Evolutionary conservation across 2,113 vertebrate genomes (phyloP).

Genomic region (Myrmophylax atrothorax): DNA sequence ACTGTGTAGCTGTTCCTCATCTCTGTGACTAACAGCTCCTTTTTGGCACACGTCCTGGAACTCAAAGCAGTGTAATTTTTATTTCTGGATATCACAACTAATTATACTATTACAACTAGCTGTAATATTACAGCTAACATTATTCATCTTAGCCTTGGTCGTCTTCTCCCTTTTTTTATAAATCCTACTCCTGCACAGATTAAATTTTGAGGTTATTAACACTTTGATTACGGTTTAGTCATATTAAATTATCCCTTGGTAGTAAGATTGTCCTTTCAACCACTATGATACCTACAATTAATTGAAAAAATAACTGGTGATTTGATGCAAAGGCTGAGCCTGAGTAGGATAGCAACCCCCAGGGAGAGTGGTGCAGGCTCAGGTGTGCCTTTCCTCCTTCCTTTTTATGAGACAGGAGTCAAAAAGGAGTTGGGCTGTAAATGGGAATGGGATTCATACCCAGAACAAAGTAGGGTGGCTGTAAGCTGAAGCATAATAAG

Average conservation of each 20-base stretch:
- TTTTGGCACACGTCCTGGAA: constrained; percentile 30
- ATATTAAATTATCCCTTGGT: constrained; percentile 57
- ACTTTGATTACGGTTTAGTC: constrained; percentile 60
- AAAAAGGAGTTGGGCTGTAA: background rate
- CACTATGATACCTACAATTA: constrained; percentile 50
- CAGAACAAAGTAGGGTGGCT: background rate
- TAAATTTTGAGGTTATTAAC: constrained; percentile 62
- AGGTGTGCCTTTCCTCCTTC: background rate
- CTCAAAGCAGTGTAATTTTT: constrained; percentile 43
- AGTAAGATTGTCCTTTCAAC: constrained; percentile 37
- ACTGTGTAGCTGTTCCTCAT: background rate
- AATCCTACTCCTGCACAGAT: constrained; percentile 47
- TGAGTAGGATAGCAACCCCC: background rate
- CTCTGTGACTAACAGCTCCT: constrained; percentile 1
- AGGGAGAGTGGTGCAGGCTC: background rate
- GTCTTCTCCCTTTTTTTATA: constrained; percentile 52
- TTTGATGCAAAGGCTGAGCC: background rate
- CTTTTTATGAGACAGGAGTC: background rate
- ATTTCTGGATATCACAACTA: constrained; percentile 66
- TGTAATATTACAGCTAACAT: constrained; percentile 59
- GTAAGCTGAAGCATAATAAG: background rate
- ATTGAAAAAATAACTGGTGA: constrained; percentile 39
- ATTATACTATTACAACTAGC: constrained; percentile 67
- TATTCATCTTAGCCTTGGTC: constrained; percentile 53
- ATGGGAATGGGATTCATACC: background rate